phyloP scores from a whole-genome alignment of 2,797 vertebrate genomes.

The Cuculus canorus region DNA sequence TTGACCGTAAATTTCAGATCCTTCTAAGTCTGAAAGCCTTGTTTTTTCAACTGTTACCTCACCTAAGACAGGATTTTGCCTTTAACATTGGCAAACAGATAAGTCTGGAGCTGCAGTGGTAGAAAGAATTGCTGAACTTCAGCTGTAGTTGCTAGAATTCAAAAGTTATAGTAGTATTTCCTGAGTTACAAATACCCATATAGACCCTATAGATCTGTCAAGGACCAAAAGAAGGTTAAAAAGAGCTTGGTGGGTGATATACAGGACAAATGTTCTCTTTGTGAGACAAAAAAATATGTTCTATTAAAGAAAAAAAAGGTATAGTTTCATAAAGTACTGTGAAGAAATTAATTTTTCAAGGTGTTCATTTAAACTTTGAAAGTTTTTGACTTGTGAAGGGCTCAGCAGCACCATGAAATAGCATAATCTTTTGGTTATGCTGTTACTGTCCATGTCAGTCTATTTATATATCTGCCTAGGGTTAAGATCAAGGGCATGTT shows the following conservation, averaged over 20 bases:
- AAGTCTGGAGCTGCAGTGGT: not conserved
- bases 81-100: not conserved
- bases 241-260: not conserved
- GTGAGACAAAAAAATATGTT: not conserved
- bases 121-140: not conserved
- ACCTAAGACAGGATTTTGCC: not conserved
- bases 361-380: constrained; percentile 62
- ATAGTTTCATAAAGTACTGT: not conserved
- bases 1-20: not conserved
- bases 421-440: constrained; percentile 51
- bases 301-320: not conserved
- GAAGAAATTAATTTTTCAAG: constrained; percentile 55
- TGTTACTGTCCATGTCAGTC: constrained; percentile 29
- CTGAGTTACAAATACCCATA: not conserved
- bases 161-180: not conserved
- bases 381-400: constrained; percentile 61
- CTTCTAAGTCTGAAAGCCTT: not conserved
- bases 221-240: not conserved
- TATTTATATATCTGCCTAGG: constrained; percentile 72
- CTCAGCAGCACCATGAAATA: constrained; percentile 55
- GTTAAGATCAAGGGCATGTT: constrained; percentile 73
- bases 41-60: not conserved
- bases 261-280: not conserved
- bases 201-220: not conserved
- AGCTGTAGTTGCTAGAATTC: not conserved